Evolutionary conservation across 2,113 vertebrate species (phyloP).

Genomic region (Crotophaga sulcirostris): DNA sequence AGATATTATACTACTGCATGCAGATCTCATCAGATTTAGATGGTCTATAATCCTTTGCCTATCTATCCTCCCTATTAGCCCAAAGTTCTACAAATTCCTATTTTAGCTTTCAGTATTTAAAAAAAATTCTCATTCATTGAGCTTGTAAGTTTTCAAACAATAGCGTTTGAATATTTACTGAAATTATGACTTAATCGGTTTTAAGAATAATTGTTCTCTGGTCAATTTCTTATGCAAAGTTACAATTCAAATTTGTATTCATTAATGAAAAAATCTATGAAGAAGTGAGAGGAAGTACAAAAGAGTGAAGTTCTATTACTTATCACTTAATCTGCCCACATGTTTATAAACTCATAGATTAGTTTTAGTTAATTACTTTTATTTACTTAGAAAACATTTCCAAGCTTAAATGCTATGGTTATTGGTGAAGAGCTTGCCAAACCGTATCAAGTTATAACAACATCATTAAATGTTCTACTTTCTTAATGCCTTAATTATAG

Average conservation of each 20-base stretch:
- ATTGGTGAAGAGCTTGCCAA: neutral
- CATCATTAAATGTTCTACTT: neutral
- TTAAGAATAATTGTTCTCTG: neutral
- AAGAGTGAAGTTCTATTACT: neutral
- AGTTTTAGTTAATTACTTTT: neutral
- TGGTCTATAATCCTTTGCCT: neutral
- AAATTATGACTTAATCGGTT: neutral
- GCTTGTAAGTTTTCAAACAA: neutral
- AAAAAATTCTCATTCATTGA: neutral
- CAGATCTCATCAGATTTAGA: neutral
- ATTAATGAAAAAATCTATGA: neutral
- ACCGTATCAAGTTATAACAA: neutral
- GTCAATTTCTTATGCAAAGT: neutral
- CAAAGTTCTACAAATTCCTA: neutral
- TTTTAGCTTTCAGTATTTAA: neutral
- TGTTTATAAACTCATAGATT: neutral
- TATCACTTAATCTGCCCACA: neutral
- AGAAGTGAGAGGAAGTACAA: neutral
- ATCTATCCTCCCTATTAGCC: neutral
- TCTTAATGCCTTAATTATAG: neutral
- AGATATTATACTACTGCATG: neutral
- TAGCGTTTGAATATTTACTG: neutral
- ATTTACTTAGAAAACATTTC: neutral
- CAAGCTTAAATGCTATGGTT: neutral
- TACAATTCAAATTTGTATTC: neutral